Conservation (phyloP, 2,113 vertebrate species). For the Serilophus lunatus region DNA sequence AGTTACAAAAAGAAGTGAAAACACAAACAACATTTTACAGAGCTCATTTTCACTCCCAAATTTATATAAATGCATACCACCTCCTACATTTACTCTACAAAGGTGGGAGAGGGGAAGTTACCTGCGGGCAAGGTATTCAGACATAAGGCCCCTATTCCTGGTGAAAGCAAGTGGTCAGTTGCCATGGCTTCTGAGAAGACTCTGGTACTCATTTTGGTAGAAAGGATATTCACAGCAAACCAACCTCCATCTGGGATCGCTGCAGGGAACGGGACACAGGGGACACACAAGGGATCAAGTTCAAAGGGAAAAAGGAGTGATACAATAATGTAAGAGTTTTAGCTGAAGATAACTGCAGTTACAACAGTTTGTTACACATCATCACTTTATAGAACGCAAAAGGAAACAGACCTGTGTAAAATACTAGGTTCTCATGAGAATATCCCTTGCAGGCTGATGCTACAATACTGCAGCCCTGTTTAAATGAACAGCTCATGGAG, state of each 20-base stretch:
- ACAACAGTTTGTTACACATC: conserved; percentile 23
- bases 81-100: conserved; percentile 43
- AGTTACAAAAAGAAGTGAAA: background rate
- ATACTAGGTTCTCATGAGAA: background rate
- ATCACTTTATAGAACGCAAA: background rate
- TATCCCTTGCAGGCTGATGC: background rate
- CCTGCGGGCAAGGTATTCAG: conserved; percentile 75
- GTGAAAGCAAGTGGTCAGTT: conserved; percentile 73
- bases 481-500: background rate
- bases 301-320: conserved; percentile 73
- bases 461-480: background rate
- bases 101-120: conserved; percentile 63
- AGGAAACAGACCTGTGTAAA: background rate
- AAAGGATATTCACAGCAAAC: conserved; percentile 70
- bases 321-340: conserved; percentile 65
- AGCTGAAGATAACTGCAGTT: conserved; percentile 51
- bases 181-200: conserved; percentile 69
- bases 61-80: background rate
- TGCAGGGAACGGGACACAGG: conserved; percentile 73
- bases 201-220: conserved; percentile 67
- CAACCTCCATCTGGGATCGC: conserved; percentile 72
- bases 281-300: conserved; percentile 70
- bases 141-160: conserved; percentile 73
- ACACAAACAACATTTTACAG: background rate
- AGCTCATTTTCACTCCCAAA: background rate